Conservation (phyloP, 2,113 vertebrate species). For the Ophthalmolycus amberensis region DNA sequence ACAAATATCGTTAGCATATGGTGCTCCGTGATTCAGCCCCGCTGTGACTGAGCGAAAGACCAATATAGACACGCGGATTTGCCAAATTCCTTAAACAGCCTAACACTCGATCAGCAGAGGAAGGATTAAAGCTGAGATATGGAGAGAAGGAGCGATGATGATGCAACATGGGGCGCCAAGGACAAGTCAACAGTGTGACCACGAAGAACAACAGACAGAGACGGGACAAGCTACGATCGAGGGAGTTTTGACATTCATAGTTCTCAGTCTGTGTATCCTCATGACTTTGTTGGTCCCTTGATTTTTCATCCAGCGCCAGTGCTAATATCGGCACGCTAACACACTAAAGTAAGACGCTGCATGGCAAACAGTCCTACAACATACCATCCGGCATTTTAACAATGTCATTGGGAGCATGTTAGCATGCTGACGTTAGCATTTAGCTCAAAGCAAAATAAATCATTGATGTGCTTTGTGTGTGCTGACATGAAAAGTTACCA, state of each 20-base stretch:
- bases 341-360: not conserved
- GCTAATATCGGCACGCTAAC: not conserved
- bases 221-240: no score
- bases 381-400: not conserved
- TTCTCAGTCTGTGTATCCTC: not conserved
- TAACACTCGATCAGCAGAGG: conserved; percentile 17
- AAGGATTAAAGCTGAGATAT: conserved; percentile 30
- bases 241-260: not conserved
- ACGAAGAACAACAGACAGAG: no score
- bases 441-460: not conserved
- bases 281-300: not conserved
- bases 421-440: not conserved
- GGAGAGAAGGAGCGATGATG: not conserved
- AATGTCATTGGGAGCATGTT: not conserved
- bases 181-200: not conserved
- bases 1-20: conserved; percentile 75
- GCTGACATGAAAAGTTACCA: no score
- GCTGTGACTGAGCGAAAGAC: conserved; percentile 24
- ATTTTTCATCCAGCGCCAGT: not conserved
- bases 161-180: not conserved
- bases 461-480: no score
- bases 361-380: not conserved
- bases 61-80: conserved; percentile 4
- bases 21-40: conserved; percentile 49
- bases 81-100: conserved; percentile 23